Evolutionary conservation across 2,797 vertebrate species (phyloP).

Genomic region (Parotocinclus haroldoi): DNA sequence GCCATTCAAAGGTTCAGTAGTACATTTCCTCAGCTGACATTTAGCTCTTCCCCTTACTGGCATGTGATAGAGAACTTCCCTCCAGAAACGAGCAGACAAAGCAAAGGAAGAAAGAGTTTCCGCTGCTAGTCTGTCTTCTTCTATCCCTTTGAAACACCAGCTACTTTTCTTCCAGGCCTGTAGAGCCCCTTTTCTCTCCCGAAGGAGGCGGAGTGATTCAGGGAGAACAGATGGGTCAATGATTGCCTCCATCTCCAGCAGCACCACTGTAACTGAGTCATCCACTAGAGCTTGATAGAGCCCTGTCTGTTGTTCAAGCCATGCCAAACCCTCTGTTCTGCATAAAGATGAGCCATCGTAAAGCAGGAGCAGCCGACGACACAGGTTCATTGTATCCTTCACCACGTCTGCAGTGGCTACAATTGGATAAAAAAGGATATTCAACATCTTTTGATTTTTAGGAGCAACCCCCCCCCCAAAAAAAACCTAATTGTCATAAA

Average conservation of each 20-base stretch:
- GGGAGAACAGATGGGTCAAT: constrained; percentile 74
- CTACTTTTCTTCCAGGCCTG: constrained; percentile 62
- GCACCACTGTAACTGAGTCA: constrained; percentile 78
- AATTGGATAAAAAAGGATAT: constrained; percentile 26
- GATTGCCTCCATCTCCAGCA: constrained; percentile 86
- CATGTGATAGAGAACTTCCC: constrained; percentile 86
- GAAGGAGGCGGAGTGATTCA: constrained; percentile 81
- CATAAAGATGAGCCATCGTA: constrained; percentile 54
- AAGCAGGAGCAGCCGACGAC: constrained; percentile 83
- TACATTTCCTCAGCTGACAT: constrained; percentile 20
- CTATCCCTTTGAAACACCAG: constrained; percentile 37
- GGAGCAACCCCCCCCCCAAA: too few relatives aligned
- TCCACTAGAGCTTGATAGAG: constrained; percentile 78
- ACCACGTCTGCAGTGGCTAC: constrained; percentile 76
- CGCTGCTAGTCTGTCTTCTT: constrained; percentile 12
- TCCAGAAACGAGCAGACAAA: constrained; percentile 83
- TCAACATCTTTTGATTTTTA: too few relatives aligned
- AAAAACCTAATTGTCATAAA: too few relatives aligned
- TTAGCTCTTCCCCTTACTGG: constrained; percentile 69
- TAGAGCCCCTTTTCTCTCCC: constrained; percentile 78
- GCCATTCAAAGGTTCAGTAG: constrained; percentile 24
- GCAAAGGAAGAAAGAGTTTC: constrained; percentile 31
- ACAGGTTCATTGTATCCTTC: constrained; percentile 79
- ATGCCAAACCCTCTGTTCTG: constrained; percentile 50
- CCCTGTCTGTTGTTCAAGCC: constrained; percentile 77